Evolutionary conservation across 1,140 invertebrate genomes (phyloP), one percentile per base, ranked within the genome.

Genomic region (Aphelenchoides avenae): DNA sequence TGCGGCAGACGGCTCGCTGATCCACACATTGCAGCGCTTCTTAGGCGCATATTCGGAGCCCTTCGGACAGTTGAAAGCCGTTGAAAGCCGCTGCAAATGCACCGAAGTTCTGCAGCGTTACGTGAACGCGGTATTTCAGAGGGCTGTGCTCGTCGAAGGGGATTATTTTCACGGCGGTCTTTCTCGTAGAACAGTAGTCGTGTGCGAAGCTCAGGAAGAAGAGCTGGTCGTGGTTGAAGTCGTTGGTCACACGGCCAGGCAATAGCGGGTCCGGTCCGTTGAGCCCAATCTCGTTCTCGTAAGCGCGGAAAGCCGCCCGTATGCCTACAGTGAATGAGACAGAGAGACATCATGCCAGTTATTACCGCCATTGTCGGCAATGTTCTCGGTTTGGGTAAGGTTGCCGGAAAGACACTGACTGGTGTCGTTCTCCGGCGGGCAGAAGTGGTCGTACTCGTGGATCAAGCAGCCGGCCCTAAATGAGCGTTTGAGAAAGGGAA

Each of bases 281-380:
- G 18, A 62, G 60, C n/a, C 40, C 39, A 1, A 51, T 37, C 20
- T 66, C 36, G 6, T 40, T 36, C 11, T 43, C 37, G 13, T 39
- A 62, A 13, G 66, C 65, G 20, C 26, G 33, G 33, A 26, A 66
- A 43, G 60, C 60, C 6, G 60, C 42, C 20, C 49, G 60, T n/a
- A 62, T 54, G 1, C 79, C 79, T 57, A 60, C 30, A 51, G 13
- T 5, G 22, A 22, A 22, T 11, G n/a, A 18, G 36, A 9, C 20
- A 44, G n/a, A n/a, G n/a, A 1, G 1, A 11, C 40, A 1, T 15
- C 13, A 18, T 13, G 13, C n/a, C n/a, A n/a, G n/a, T n/a, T n/a
- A n/a, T n/a, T 5, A 61, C 55, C 55, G 46, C 79, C 79, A 68
- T 80, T 80, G 56, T 80, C 79, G 9, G 79, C 79, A 49, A 80